Evolutionary conservation across 2,888 invertebrate genomes (phyloP).

Genomic region (Eristalis pertinax): DNA sequence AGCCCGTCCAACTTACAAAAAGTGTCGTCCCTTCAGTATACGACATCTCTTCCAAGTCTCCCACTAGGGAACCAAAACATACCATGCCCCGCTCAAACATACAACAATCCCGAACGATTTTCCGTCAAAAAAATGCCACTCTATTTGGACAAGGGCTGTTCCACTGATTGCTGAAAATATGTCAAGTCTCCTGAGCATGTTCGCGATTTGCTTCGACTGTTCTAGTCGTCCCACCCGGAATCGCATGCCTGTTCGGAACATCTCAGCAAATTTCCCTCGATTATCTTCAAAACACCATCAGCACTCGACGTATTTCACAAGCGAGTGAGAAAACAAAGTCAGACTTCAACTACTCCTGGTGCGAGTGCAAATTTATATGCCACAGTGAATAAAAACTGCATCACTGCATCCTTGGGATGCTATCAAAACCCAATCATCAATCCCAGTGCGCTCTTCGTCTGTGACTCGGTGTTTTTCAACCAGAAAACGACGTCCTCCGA

Average conservation of each 20-base stretch:
- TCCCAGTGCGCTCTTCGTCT: background rate
- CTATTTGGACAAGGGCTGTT: too few species aligned
- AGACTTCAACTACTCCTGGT: background rate
- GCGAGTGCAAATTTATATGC: background rate
- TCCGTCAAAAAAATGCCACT: too few species aligned
- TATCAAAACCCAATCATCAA: background rate
- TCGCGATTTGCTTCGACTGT: background rate
- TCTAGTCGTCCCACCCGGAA: background rate
- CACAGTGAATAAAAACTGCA: background rate
- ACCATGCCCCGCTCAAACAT: too few species aligned
- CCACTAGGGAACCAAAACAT: too few species aligned
- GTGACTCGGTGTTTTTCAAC: background rate
- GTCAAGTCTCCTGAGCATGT: background rate
- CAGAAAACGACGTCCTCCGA: conserved; percentile 13
- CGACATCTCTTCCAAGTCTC: too few species aligned
- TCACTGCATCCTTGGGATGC: background rate
- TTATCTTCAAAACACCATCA: background rate
- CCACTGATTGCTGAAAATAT: background rate
- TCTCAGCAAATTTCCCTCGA: background rate
- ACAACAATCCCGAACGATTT: too few species aligned
- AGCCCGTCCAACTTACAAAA: too few species aligned
- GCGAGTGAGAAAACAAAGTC: background rate
- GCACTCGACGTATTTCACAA: background rate
- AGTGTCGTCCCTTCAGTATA: too few species aligned
- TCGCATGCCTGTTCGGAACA: background rate